Evolutionary conservation across 23 tunicate genomes (phyloP).

Genomic region (Trididemnum clinides): DNA sequence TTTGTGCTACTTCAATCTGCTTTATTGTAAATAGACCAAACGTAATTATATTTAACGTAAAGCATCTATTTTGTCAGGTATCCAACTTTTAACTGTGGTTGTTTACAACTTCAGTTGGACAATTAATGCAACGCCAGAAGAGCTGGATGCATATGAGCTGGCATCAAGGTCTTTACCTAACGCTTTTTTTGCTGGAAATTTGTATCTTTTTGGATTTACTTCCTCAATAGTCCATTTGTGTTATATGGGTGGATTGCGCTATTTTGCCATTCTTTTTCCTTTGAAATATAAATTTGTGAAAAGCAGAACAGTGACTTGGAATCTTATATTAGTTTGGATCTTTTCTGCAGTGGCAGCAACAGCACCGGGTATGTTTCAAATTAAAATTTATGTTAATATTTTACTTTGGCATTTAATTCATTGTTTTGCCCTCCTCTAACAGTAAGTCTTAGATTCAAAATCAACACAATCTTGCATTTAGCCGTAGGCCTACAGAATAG

Average conservation of each 20-base stretch:
- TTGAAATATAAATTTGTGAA: not conserved
- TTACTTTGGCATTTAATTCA: no score
- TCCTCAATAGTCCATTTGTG: conserved; percentile 30
- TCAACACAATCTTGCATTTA: no score
- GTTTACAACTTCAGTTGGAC: conserved; percentile 45
- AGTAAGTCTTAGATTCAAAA: no score
- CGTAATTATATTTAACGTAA: no score
- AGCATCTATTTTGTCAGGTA: conserved; percentile 22
- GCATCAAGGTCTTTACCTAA: not conserved
- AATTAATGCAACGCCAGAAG: conserved; percentile 7
- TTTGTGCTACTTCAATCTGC: no score
- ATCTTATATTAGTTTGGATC: conserved; percentile 15
- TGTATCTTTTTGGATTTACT: conserved; percentile 23
- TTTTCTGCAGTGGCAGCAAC: conserved; percentile 5
- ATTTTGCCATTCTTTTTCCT: conserved; percentile 7
- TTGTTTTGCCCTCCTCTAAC: no score
- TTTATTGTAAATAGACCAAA: no score
- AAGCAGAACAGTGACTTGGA: not conserved
- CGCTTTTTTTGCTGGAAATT: not conserved
- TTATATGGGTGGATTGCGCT: not conserved
- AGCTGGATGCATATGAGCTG: not conserved
- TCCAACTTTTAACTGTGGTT: conserved; percentile 15
- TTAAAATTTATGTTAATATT: no score
- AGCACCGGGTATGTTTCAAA: not conserved
- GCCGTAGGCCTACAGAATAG: no score